Evolutionary conservation across 2,888 invertebrate species (phyloP).

Genomic region (Drosophila robusta): DNA sequence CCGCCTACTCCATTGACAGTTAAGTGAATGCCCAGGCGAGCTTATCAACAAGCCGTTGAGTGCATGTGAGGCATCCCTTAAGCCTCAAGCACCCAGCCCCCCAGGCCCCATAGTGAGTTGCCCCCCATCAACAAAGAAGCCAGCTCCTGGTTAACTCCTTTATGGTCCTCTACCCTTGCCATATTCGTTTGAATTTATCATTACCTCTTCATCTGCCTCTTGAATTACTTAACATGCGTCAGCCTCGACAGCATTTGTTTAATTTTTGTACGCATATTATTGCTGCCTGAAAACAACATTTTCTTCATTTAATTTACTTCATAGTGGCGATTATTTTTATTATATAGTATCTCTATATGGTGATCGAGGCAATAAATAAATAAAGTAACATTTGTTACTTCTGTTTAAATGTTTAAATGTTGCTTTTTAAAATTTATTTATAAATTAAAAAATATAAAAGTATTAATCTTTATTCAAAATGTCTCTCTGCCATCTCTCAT

Average conservation of each 20-base stretch:
- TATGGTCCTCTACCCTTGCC: not conserved
- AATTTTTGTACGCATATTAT: not conserved
- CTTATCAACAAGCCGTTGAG: constrained; percentile 51
- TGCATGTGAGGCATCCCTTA: constrained; percentile 12
- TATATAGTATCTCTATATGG: too few species aligned
- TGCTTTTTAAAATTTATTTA: too few species aligned
- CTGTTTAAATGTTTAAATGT: too few species aligned
- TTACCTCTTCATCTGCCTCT: constrained; percentile 2
- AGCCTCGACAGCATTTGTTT: not conserved
- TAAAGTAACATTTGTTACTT: too few species aligned
- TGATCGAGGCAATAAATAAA: too few species aligned
- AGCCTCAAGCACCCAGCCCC: constrained; percentile 1
- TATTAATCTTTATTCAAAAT: too few species aligned
- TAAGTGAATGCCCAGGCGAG: constrained; percentile 50
- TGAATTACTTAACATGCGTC: not conserved
- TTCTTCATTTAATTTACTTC: too few species aligned
- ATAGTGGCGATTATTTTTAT: too few species aligned
- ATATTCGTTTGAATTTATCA: constrained; percentile 12
- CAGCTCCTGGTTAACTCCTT: not conserved
- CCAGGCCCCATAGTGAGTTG: not conserved
- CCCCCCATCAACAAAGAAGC: not conserved
- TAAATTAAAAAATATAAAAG: too few species aligned
- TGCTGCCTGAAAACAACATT: not conserved
- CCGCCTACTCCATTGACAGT: constrained; percentile 58
- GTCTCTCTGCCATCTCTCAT: too few species aligned